phyloP scores from a whole-genome alignment of 1,140 invertebrate genomes.

The Acromyrmex heyeri region DNA sequence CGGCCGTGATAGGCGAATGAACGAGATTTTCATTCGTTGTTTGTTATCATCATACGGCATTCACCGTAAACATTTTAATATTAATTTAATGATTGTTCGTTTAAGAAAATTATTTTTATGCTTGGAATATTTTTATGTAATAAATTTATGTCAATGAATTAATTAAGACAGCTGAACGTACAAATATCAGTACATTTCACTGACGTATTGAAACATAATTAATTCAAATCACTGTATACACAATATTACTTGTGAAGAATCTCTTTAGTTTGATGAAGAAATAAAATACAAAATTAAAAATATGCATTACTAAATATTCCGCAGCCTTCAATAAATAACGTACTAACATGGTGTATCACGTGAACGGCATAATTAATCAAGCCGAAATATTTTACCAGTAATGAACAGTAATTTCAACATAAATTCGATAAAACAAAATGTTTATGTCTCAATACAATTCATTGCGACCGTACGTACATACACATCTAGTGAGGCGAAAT shows the following conservation, averaged over 20 bases:
- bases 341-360: neutral
- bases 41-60: neutral
- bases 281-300: neutral
- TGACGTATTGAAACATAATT: neutral
- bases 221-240: neutral
- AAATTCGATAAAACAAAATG: neutral
- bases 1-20: neutral
- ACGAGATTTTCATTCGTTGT: neutral
- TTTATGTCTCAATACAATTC: neutral
- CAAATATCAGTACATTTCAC: neutral
- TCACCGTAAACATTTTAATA: neutral
- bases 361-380: neutral
- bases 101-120: constrained; percentile 19
- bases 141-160: constrained; percentile 28
- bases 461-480: too few relatives aligned
- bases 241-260: neutral
- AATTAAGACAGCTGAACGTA: neutral
- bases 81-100: neutral
- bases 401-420: neutral
- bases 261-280: neutral
- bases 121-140: neutral
- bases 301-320: neutral
- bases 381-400: neutral
- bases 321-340: neutral
- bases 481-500: neutral